These are phyloP conservation scores for Botia almorhae DNA, from an alignment of 2,797 vertebrate species.

Conservation along the genomic window DNA sequence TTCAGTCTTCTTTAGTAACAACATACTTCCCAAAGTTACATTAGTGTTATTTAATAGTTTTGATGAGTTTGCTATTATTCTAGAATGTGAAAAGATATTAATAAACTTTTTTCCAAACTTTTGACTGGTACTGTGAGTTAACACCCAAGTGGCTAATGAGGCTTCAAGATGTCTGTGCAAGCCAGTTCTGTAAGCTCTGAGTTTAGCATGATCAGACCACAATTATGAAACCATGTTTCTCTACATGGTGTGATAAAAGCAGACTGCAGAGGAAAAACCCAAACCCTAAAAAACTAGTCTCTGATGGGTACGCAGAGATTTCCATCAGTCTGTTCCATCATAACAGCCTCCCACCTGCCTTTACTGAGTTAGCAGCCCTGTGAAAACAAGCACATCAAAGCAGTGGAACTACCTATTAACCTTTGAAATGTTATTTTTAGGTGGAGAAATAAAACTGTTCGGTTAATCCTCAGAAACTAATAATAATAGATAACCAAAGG, in stretches of 20 bases:
- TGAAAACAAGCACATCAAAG: conserved; percentile 35
- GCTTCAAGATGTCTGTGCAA: neutral
- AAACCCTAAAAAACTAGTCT: neutral
- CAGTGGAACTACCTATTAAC: conserved; percentile 19
- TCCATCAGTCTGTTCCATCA: conserved; percentile 4
- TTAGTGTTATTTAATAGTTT: no score
- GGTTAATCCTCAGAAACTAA: neutral
- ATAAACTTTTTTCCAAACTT: no score
- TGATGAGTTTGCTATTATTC: no score
- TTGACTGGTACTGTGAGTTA: neutral
- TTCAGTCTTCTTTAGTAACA: no score
- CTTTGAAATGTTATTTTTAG: neutral
- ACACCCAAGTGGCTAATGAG: neutral
- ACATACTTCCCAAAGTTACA: no score
- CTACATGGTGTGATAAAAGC: neutral
- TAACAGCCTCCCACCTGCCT: neutral
- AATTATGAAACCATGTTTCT: neutral
- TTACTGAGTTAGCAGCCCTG: neutral
- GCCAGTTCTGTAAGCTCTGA: neutral
- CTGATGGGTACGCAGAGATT: conserved; percentile 6
- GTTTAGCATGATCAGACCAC: neutral
- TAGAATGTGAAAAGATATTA: no score
- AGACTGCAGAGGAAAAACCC: conserved; percentile 6
- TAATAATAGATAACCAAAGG: neutral
- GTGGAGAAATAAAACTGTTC: neutral